phyloP scores from a whole-genome alignment of 2,888 invertebrate genomes.

The Sialis lutaria region DNA sequence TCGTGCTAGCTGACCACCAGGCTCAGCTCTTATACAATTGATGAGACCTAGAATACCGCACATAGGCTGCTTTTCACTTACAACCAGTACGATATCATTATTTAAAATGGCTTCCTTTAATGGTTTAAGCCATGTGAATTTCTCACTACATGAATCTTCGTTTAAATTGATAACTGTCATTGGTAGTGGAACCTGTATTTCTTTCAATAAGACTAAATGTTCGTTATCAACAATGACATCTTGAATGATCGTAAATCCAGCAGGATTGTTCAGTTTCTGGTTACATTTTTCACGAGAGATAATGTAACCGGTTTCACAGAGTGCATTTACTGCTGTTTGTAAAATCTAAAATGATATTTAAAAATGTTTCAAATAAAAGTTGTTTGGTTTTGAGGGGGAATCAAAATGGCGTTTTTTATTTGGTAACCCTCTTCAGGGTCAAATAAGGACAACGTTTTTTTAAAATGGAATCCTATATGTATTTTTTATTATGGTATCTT shows the following conservation, averaged over 20 bases:
- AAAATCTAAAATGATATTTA: too few relatives aligned
- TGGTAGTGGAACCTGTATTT: conserved; percentile 26
- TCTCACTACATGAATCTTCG: conserved; percentile 19
- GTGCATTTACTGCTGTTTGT: conserved; percentile 26
- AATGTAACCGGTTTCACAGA: conserved; percentile 40
- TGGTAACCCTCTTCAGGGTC: too few relatives aligned
- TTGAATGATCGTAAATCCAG: conserved; percentile 30
- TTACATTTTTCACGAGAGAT: conserved; percentile 37
- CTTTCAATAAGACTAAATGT: conserved; percentile 29
- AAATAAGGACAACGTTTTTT: too few relatives aligned
- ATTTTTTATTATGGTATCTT: too few relatives aligned
- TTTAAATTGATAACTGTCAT: conserved; percentile 29
- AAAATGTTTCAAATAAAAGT: too few relatives aligned
- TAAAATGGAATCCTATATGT: too few relatives aligned
- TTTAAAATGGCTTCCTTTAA: conserved; percentile 19
- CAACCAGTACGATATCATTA: conserved; percentile 40
- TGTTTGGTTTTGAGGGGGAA: too few relatives aligned
- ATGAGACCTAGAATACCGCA: conserved; percentile 76
- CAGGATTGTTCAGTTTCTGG: conserved; percentile 25
- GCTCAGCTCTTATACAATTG: conserved; percentile 69
- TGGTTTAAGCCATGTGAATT: conserved; percentile 34
- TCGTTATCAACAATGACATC: conserved; percentile 31
- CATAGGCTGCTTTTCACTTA: conserved; percentile 40
- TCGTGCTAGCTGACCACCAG: conserved; percentile 32
- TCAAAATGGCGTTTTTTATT: too few relatives aligned